A percentile compares a stretch with the other conserved stretches of the same genome.
Conservation (phyloP, 2,797 vertebrate genomes). For the Rachycentron canadum region DNA sequence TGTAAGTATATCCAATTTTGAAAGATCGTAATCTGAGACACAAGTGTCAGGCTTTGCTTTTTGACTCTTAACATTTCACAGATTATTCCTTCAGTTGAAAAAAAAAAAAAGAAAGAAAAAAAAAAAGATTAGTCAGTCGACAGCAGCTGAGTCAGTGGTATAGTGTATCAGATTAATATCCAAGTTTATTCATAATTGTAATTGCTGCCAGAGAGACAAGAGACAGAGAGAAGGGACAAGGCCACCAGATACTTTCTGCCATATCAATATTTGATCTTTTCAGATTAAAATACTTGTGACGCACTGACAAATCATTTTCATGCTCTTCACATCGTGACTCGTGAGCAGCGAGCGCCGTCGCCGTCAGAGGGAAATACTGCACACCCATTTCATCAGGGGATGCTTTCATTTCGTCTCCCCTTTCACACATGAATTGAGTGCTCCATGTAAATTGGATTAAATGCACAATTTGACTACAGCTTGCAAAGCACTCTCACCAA, state of each 20-base stretch:
- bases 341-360: conserved; percentile 27
- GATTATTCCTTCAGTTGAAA: conserved; percentile 25
- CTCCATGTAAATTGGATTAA: conserved; percentile 77
- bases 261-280: conserved; percentile 64
- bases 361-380: conserved; percentile 46
- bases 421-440: conserved; percentile 74
- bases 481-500: conserved; percentile 50
- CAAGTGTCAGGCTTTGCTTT: conserved; percentile 5
- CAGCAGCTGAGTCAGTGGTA: conserved; percentile 50
- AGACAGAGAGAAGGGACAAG: conserved; percentile 17
- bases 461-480: conserved; percentile 72
- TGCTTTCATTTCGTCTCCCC: conserved; percentile 62
- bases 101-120: conserved; percentile 10
- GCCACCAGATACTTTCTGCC: conserved; percentile 19
- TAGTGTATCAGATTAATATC: conserved; percentile 54
- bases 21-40: not conserved
- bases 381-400: conserved; percentile 53
- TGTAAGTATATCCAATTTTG: not conserved
- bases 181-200: conserved; percentile 57
- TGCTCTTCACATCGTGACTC: conserved; percentile 61
- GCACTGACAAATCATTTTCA: conserved; percentile 52
- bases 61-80: conserved; percentile 18
- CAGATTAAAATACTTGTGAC: conserved; percentile 58
- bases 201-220: conserved; percentile 51
- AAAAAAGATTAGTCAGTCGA: conserved; percentile 43